Conservation (phyloP, 2,797 vertebrate species). For the Valencia hispanica region DNA sequence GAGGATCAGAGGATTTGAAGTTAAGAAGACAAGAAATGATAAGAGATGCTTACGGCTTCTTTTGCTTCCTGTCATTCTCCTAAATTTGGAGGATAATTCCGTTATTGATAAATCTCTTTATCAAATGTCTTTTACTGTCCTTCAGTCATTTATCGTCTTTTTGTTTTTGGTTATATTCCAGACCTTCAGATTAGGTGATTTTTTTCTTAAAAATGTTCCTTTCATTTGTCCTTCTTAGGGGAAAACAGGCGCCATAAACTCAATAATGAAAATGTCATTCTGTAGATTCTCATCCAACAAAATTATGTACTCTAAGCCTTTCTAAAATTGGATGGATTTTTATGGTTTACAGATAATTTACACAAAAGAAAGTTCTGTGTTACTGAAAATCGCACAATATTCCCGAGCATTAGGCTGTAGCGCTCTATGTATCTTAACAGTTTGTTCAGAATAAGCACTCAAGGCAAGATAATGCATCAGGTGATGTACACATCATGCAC, state of each 20-base stretch:
- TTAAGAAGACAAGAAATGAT: slow-evolving; percentile 49
- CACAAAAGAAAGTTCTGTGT: background rate
- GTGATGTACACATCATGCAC: background rate
- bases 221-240: background rate
- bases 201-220: background rate
- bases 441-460: background rate
- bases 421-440: background rate
- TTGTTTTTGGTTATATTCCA: slow-evolving; percentile 1
- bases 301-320: background rate
- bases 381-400: background rate
- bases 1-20: slow-evolving; percentile 54
- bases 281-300: background rate
- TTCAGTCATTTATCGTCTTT: slow-evolving; percentile 15
- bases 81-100: slow-evolving; percentile 44
- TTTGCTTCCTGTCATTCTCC: slow-evolving; percentile 35
- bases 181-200: background rate
- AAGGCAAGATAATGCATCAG: background rate
- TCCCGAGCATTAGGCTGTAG: background rate
- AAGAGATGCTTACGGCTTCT: slow-evolving; percentile 37
- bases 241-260: background rate
- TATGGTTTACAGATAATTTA: background rate
- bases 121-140: slow-evolving; percentile 12
- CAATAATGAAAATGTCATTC: background rate
- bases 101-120: slow-evolving; percentile 27
- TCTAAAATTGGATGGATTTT: background rate